Evolutionary conservation across 2,113 vertebrate species (phyloP), one percentile per base, ranked within the genome.

Genomic region (Castor canadensis): DNA sequence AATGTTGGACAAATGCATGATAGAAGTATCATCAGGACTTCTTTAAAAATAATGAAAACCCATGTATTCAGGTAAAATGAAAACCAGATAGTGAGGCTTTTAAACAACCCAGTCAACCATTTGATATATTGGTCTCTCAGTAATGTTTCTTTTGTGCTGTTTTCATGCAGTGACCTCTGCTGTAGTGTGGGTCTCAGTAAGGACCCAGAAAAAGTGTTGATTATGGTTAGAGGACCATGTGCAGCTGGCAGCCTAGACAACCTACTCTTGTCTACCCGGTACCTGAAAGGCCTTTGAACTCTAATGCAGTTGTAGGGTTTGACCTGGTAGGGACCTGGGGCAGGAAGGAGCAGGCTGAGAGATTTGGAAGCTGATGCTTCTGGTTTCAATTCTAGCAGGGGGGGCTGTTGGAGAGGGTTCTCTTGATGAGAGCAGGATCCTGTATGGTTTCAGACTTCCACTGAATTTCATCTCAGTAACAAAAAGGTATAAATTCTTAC

Each of bases 1-100:
- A 35, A 0, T 87, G 60, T 45, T 84, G 54, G 52, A 80, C 43
- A 94, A 45, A 56, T 76, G 30, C 9, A 19, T 43, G 49, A 28
- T 85, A 58, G 6, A 67, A 91, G 13, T 81, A 67, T 60, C 87
- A 91, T 64, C 11, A 92, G 76, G 47, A 69, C 22, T 89, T 20
- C 64, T 89, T 91, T 76, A 87, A 92, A 86, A 92, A 83, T 79
- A 93, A 80, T 89, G 80, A 89, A 69, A 95, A 73, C 45, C 17
- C 26, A 38, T 62, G 38, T 91, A 49, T 84, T 91, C 45, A 92
- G 84, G 86, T 94, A 32, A 91, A 91, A 86, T 69, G 43, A 77
- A 93, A 93, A 94, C 45, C 84, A 93, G 77, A 72, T 64, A 43
- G 79, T 13, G 9, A 81, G 54, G 80, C n/a, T 84, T 64, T 76